phyloP scores from a whole-genome alignment of 2,888 invertebrate genomes.

The Andricus quercusramuli region DNA sequence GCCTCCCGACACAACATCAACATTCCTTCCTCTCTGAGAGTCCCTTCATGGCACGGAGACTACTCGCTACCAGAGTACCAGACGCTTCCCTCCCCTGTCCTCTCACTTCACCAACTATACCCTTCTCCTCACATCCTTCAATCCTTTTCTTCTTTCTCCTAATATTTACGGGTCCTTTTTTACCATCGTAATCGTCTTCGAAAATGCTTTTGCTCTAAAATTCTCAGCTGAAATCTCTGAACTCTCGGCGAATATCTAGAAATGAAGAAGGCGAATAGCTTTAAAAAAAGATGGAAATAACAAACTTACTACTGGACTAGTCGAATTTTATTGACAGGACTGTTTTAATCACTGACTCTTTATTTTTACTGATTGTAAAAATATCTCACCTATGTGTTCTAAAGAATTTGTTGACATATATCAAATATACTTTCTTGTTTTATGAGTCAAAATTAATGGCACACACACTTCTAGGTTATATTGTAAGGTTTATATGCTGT shows the following conservation, averaged over 20 bases:
- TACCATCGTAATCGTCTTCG: slow-evolving; percentile 2
- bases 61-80: slow-evolving; percentile 60
- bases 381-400: no score
- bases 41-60: slow-evolving; percentile 68
- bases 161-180: slow-evolving; percentile 43
- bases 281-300: no score
- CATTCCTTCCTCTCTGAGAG: slow-evolving; percentile 70
- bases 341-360: no score
- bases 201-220: slow-evolving; percentile 10
- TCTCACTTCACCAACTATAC: slow-evolving; percentile 1
- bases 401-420: no score
- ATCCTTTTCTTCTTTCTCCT: slow-evolving; percentile 45
- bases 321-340: no score
- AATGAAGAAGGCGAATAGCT: neutral
- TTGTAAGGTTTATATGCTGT: no score
- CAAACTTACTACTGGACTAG: no score
- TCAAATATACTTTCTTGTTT: no score
- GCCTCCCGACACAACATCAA: slow-evolving; percentile 75
- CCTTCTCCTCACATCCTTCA: slow-evolving; percentile 42
- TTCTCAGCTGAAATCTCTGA: neutral
- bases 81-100: slow-evolving; percentile 43
- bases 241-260: neutral
- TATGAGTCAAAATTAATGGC: no score
- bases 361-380: no score
- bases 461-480: no score